Evolutionary conservation across 2,797 vertebrate genomes (phyloP).

Genomic region (Scolopax rusticola): DNA sequence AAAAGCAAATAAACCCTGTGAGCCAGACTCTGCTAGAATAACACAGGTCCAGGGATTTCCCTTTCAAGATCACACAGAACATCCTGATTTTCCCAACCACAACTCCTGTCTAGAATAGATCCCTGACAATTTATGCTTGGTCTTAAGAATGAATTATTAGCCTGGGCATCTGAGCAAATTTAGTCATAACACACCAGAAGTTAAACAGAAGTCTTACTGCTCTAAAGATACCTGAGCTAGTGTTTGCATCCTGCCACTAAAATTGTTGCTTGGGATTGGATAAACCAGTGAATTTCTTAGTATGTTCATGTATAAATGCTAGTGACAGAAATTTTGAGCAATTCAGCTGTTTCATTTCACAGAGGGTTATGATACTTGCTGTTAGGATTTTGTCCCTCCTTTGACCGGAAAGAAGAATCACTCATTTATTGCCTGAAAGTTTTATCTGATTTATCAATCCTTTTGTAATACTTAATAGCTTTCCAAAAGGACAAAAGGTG

Average conservation of each 20-base stretch:
- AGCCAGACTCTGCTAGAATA: not conserved
- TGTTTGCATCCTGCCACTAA: not conserved
- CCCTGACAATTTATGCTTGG: not conserved
- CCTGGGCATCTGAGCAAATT: not conserved
- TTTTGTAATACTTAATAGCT: not conserved
- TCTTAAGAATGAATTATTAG: not conserved
- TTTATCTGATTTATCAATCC: not conserved
- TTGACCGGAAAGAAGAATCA: not conserved
- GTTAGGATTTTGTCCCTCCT: not conserved
- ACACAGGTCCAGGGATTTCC: not conserved
- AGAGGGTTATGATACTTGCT: not conserved
- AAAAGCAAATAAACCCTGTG: not conserved
- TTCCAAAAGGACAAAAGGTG: not conserved
- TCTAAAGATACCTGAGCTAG: not conserved
- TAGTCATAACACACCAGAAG: not conserved
- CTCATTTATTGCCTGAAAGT: not conserved
- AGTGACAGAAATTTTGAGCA: not conserved
- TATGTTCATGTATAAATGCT: not conserved
- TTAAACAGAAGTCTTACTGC: not conserved
- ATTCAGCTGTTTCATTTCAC: not conserved
- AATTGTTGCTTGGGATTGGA: not conserved
- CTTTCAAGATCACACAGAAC: not conserved
- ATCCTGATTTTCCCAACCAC: not conserved
- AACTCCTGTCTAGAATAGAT: not conserved
- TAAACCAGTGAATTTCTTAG: not conserved